Base-by-base conservation (phyloP, 2,888 invertebrate genomes). In the Tinea trinotella region DNA sequence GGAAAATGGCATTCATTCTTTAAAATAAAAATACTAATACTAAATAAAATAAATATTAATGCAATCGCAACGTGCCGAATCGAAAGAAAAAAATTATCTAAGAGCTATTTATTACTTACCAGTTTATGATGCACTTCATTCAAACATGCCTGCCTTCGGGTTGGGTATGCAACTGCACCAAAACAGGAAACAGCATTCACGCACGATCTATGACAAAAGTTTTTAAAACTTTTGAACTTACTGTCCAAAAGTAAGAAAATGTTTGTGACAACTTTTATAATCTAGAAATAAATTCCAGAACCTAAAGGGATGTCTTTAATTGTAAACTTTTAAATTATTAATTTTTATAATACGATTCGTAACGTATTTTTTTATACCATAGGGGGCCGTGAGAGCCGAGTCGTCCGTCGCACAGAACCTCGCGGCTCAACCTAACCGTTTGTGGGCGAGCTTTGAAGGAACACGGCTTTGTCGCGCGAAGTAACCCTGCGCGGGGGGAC, bases 381-480 rank as follows among this genome's bases (percentile, higher is more conserved):
- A 2, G 52, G 17, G 35, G n/a, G 52, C 17, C n/a, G 52, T n/a
- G 18, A 50, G 52, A 24, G 18, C 52, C 34, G 35, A 34, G 36
- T 35, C 52, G 52, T 18, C 19, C 34, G 34, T 9, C 52, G 17
- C 17, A 52, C 7, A 15, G 52, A 17, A 18, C 34, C 52, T 13
- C 52, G 17, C 52, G 52, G 10, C 13, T 35, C 30, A 30, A 52
- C 52, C 18, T 18, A 18, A n/a, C 9, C 24, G 52, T 35, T 35
- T 9, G 52, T 24, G 17, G 20, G 48, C 34, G 17, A 35, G 34
- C 34, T 52, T 52, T 18, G 52, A 19, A 24, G 35, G 17, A 18
- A 24, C 50, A 24, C 13, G 52, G 52, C 52, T 22, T 22, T 24
- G 34, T 30, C 52, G 52, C 52, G 52, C 52, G 17, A n/a, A 35